These are phyloP conservation scores for Herpailurus yagouaroundi DNA, from an alignment of 2,113 vertebrate genomes.

Conservation along the genomic window DNA sequence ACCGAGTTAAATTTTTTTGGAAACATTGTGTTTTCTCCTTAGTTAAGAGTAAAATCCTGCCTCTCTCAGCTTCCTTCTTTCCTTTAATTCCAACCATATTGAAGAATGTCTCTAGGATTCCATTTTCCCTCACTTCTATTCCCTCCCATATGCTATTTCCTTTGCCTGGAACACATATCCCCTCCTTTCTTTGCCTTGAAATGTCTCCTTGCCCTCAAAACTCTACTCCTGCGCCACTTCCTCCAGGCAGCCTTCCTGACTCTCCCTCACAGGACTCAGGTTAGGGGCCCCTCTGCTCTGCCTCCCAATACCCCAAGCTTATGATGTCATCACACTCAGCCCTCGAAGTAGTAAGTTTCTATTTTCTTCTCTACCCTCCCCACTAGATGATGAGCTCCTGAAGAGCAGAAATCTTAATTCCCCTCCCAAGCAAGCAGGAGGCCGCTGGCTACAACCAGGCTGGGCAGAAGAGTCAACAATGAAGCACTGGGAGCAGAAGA, in stretches of 20 bases:
- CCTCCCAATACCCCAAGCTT: background rate
- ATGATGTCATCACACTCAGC: background rate
- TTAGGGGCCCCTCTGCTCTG: background rate
- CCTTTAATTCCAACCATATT: background rate
- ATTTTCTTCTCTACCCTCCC: background rate
- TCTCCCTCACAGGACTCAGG: background rate
- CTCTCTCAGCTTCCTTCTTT: background rate
- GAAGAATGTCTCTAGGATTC: background rate
- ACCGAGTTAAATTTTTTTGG: background rate
- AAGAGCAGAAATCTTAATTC: background rate
- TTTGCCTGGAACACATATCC: background rate
- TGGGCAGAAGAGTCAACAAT: background rate
- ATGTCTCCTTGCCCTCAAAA: background rate
- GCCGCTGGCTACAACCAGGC: too few species aligned
- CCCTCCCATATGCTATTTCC: background rate
- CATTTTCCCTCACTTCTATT: background rate
- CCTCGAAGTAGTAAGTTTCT: background rate
- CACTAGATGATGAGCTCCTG: background rate
- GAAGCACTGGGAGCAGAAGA: background rate
- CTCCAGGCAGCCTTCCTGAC: background rate
- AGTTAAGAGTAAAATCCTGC: conserved; percentile 32
- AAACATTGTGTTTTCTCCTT: background rate
- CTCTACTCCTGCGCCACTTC: background rate
- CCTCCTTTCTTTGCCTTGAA: background rate
- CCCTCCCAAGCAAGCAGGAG: background rate